These are phyloP conservation scores for Percina caprodes DNA, from an alignment of 2,113 vertebrate species.

Conservation along the genomic window DNA sequence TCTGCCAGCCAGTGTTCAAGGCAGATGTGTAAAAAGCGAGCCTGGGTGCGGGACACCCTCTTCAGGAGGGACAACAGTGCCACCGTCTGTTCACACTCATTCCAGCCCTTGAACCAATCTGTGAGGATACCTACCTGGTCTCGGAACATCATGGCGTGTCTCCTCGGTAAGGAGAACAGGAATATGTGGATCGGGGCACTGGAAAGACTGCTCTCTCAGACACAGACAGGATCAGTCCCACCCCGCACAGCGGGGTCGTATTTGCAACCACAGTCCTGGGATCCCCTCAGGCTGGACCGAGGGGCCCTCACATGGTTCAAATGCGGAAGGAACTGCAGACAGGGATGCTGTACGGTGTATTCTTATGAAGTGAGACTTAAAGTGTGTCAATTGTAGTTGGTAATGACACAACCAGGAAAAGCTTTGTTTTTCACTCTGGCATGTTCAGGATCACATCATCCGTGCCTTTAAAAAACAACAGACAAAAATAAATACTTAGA, in stretches of 20 bases:
- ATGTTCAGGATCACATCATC: constrained; percentile 66
- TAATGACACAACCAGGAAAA: constrained; percentile 35
- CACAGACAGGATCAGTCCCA: constrained; percentile 64
- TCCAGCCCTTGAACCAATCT: constrained; percentile 98
- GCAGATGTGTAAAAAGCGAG: constrained; percentile 96
- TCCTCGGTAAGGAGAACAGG: constrained; percentile 69
- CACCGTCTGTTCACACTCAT: constrained; percentile 97
- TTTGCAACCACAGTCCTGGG: constrained; percentile 74
- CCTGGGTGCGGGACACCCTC: constrained; percentile 93
- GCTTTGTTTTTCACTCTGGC: constrained; percentile 54
- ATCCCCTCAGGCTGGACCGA: constrained; percentile 80
- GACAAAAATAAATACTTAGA: constrained; percentile 16
- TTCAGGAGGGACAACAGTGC: constrained; percentile 95
- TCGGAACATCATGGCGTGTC: constrained; percentile 97
- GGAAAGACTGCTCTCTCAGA: constrained; percentile 62
- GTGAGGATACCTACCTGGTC: constrained; percentile 97
- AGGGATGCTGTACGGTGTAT: constrained; percentile 27
- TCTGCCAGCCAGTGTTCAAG: constrained; percentile 96
- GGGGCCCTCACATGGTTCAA: constrained; percentile 87
- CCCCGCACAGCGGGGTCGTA: constrained; percentile 78
- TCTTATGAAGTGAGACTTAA: constrained; percentile 33
- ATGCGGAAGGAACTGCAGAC: constrained; percentile 55
- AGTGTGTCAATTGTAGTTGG: constrained; percentile 34
- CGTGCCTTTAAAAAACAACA: constrained; percentile 50
- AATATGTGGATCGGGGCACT: constrained; percentile 55